phyloP scores from a whole-genome alignment of 2,113 vertebrate genomes.

The Triplophysa siluroides region DNA sequence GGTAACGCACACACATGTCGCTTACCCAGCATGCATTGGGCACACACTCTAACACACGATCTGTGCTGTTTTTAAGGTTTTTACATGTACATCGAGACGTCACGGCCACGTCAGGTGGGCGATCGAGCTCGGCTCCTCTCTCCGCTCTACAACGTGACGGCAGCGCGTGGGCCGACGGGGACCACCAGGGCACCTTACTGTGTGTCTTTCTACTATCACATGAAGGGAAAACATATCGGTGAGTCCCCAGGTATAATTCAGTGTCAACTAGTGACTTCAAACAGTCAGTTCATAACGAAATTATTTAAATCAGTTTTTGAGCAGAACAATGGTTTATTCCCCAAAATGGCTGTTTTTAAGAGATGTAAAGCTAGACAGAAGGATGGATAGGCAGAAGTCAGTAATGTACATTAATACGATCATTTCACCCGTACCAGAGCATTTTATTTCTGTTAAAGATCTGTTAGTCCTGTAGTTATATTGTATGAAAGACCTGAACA shows the following conservation, averaged over 20 bases:
- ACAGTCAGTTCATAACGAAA: no score
- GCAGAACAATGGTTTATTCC: no score
- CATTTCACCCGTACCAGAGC: no score
- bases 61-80: conserved; percentile 77
- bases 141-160: conserved; percentile 90
- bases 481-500: no score
- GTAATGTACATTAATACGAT: no score
- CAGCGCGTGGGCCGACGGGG: conserved; percentile 69
- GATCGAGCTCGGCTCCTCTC: conserved; percentile 93
- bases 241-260: conserved; percentile 65
- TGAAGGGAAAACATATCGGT: conserved; percentile 98
- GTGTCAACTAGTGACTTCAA: no score
- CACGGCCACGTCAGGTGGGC: conserved; percentile 82
- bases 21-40: not conserved
- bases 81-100: conserved; percentile 98
- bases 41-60: not conserved
- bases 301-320: no score
- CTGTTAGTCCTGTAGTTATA: no score
- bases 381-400: no score
- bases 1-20: conserved; percentile 69
- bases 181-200: conserved; percentile 91
- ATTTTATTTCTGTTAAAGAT: no score
- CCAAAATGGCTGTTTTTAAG: no score
- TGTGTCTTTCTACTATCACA: conserved; percentile 97
- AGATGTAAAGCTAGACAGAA: no score